phyloP scores from a whole-genome alignment of 2,113 vertebrate genomes.

The Naja naja region DNA sequence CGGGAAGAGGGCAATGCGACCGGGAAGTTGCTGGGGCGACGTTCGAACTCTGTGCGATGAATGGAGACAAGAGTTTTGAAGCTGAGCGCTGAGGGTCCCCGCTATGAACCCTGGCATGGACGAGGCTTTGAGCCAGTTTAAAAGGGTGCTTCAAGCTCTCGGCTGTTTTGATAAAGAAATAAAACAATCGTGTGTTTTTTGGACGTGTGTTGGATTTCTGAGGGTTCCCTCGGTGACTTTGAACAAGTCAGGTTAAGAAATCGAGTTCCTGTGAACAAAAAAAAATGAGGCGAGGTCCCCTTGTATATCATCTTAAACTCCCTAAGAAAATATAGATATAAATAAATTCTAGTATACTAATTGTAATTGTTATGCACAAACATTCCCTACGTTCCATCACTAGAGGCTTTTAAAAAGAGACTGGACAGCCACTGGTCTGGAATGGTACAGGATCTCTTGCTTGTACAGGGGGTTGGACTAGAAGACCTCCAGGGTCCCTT shows the following conservation, averaged over 20 bases:
- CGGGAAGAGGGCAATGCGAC: rapidly evolving
- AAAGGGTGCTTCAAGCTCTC: not conserved
- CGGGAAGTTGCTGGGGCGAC: rapidly evolving
- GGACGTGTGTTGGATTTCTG: not conserved
- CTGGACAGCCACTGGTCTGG: not conserved
- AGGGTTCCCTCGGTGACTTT: not conserved
- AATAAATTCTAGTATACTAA: not conserved
- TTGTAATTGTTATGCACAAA: not conserved
- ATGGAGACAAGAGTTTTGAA: not conserved
- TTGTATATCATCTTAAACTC: not conserved
- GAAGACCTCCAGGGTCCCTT: not conserved
- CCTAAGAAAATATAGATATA: not conserved
- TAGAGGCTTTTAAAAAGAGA: not conserved
- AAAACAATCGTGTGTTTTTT: not conserved
- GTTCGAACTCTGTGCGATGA: not conserved
- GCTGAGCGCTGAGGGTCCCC: not conserved
- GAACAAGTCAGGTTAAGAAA: not conserved
- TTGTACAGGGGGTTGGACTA: not conserved
- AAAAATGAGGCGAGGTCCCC: not conserved
- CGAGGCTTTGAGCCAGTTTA: not conserved
- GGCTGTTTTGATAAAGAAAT: not conserved
- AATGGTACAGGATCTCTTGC: not conserved
- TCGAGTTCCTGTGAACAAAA: not conserved
- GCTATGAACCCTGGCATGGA: not conserved
- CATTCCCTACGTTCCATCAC: not conserved